Percentiles rank a stretch among this genome's conserved stretches.
Evolutionary conservation across 2,888 invertebrate species (phyloP).

Genomic region (Aricia artaxerxes): DNA sequence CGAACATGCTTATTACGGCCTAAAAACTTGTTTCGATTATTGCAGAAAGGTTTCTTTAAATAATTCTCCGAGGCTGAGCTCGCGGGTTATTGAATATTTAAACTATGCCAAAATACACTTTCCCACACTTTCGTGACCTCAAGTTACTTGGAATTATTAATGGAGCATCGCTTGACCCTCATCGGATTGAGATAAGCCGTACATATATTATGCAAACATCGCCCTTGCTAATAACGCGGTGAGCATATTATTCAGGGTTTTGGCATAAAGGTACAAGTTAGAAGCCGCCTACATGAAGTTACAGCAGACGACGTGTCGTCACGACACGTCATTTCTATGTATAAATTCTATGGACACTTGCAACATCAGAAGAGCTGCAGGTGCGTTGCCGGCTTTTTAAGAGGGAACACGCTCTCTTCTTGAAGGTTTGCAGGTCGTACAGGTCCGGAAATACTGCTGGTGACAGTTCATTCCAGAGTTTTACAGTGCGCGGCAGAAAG

Average conservation of each 20-base stretch:
- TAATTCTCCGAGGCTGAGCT: not conserved
- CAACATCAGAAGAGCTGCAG: too few relatives aligned
- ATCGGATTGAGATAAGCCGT: constrained; percentile 8
- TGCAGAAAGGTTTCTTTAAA: not conserved
- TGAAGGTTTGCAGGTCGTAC: too few relatives aligned
- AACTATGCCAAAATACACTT: not conserved
- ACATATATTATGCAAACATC: constrained; percentile 21
- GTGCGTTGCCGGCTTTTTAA: too few relatives aligned
- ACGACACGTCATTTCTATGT: too few relatives aligned
- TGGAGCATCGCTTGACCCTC: constrained; percentile 11
- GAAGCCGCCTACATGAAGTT: too few relatives aligned
- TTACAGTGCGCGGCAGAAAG: too few relatives aligned
- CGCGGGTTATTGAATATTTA: not conserved
- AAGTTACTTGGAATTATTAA: constrained; percentile 17
- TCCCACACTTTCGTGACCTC: not conserved
- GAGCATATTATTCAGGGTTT: not conserved
- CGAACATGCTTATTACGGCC: not conserved
- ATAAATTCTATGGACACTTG: too few relatives aligned
- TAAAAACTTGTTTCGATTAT: not conserved
- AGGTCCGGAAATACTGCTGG: too few relatives aligned
- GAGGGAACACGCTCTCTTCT: too few relatives aligned
- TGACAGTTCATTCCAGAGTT: too few relatives aligned
- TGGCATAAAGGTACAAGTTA: too few relatives aligned
- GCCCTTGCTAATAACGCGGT: not conserved
- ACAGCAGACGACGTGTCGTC: too few relatives aligned